These are phyloP conservation scores for Leptopilina syphax DNA, from an alignment of 2,888 invertebrate genomes.

Conservation along the genomic window DNA sequence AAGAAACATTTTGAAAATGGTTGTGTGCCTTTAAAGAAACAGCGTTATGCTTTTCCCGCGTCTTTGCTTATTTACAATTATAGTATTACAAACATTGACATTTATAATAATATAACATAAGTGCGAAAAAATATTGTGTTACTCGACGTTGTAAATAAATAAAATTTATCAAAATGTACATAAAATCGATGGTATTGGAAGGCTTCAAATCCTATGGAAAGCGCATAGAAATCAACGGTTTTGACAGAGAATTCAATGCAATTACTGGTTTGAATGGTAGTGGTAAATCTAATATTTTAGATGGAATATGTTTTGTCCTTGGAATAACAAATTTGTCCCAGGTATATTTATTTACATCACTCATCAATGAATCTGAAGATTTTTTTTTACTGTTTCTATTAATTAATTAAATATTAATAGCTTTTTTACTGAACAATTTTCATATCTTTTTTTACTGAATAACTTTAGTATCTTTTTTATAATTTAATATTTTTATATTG, in stretches of 20 bases:
- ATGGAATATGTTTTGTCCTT: slow-evolving; percentile 97
- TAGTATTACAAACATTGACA: slow-evolving; percentile 5
- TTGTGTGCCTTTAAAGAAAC: background rate
- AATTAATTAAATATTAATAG: slow-evolving; percentile 17
- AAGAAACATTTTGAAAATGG: slow-evolving; percentile 4
- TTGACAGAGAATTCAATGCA: slow-evolving; percentile 97
- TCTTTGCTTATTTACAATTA: slow-evolving; percentile 6
- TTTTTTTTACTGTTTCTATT: background rate
- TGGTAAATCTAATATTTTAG: slow-evolving; percentile 98
- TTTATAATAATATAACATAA: background rate
- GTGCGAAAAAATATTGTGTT: background rate
- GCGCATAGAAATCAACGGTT: slow-evolving; percentile 92
- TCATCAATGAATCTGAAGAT: background rate
- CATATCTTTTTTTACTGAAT: no score
- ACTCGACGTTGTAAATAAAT: background rate
- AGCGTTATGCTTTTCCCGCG: slow-evolving; percentile 33
- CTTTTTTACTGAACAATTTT: no score
- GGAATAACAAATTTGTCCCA: slow-evolving; percentile 95
- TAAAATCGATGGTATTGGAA: slow-evolving; percentile 94
- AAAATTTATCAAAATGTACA: slow-evolving; percentile 84
- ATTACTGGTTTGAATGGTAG: slow-evolving; percentile 99
- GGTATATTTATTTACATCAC: slow-evolving; percentile 79
- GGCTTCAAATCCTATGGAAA: slow-evolving; percentile 99
- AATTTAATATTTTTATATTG: no score
- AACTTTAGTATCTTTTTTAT: no score